phyloP scores from a whole-genome alignment of 2,113 vertebrate species.

The Microcebus jonahi region DNA sequence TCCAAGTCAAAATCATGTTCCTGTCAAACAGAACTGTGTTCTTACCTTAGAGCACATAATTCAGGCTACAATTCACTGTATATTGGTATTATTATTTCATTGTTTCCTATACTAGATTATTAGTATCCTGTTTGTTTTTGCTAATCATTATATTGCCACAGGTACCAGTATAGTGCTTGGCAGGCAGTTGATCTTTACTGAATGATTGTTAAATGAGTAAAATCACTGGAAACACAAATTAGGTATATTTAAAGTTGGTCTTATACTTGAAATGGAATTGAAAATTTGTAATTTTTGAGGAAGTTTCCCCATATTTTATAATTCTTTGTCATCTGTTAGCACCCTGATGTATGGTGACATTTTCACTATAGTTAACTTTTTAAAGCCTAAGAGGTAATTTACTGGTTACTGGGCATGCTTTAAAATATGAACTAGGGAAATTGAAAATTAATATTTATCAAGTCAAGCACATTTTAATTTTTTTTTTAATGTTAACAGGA shows the following conservation, averaged over 20 bases:
- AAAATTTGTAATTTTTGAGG: slow-evolving; percentile 38
- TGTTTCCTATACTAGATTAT: background rate
- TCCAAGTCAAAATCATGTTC: background rate
- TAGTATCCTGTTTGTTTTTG: background rate
- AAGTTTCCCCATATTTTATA: background rate
- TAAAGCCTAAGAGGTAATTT: background rate
- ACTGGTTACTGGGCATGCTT: background rate
- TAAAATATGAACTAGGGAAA: slow-evolving; percentile 10
- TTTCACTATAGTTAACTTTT: slow-evolving; percentile 13
- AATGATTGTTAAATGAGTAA: background rate
- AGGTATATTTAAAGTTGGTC: background rate
- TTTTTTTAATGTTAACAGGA: slow-evolving; percentile 3
- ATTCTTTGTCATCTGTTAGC: background rate
- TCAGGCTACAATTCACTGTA: background rate
- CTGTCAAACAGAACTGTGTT: background rate
- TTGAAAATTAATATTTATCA: background rate
- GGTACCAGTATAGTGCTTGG: background rate
- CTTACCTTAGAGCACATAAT: background rate
- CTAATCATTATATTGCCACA: background rate
- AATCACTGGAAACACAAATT: background rate
- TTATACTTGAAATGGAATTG: slow-evolving; percentile 1
- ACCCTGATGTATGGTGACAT: background rate
- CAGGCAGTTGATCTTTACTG: background rate
- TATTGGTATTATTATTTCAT: background rate
- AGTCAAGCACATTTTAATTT: background rate